Base-by-base conservation (phyloP, 2,888 invertebrate genomes). In the Xestobium rufovillosum region DNA sequence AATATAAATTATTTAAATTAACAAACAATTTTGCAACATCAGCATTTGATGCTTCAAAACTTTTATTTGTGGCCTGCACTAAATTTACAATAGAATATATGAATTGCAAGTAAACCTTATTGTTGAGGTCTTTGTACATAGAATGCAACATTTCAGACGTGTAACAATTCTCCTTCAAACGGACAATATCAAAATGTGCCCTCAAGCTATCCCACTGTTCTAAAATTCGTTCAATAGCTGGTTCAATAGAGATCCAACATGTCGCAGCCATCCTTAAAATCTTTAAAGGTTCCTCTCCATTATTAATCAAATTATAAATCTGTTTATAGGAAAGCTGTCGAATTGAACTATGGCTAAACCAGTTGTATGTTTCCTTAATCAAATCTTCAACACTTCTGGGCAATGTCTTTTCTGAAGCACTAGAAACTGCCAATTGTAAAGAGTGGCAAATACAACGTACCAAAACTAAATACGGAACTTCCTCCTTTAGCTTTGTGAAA, bases 131-230 rank as follows among this genome's bases (percentile, higher is more conserved):
- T 11, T 31, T 31, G 36, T 56, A 56, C 46, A 59, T 52, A n/a
- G 38, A 23, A 31, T 51, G 44, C 13, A 57, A 36, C 9, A 49
- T 38, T 41, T 57, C 46, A 4, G 57, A 54, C 6, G 49, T 50
- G 34, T 53, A 56, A 43, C 58, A 56, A 35, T 50, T 56, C 32
- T 57, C 53, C 14, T 36, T 39, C 2, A 34, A 12, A 34, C 40
- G 43, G 14, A 39, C 42, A 13, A 53, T 38, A 26, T 29, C 10
- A 50, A 54, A 54, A 46, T 48, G 50, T 3, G 53, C 47, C 47
- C 57, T 55, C 26, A 59, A 41, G 36, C 54, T 54, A n/a, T 45
- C 8, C 56, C 54, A 56, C 36, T 60, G 57, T 12, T 42, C 26
- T n/a, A 44, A 37, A 26, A 56, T 55, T 47, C 49, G 29, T 3